These are phyloP conservation scores for Pygoscelis antarcticus DNA, from an alignment of 2,113 vertebrate species.

Conservation along the genomic window DNA sequence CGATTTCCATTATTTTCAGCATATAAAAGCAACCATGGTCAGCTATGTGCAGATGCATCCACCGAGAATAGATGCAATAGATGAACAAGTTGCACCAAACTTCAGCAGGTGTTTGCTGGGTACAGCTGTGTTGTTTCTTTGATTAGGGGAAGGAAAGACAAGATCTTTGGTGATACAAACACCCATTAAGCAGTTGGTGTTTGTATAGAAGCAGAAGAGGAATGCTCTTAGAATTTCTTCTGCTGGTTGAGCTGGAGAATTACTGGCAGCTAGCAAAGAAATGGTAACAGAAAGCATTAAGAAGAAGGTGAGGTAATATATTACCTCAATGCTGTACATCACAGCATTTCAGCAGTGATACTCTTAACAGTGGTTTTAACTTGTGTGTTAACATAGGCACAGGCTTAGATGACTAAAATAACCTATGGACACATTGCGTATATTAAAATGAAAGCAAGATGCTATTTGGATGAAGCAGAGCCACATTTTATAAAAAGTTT, in stretches of 20 bases:
- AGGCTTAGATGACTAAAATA: not conserved
- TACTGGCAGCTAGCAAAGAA: not conserved
- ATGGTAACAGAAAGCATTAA: not conserved
- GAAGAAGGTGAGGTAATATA: not conserved
- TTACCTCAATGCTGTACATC: not conserved
- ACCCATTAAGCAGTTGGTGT: not conserved
- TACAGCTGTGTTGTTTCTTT: not conserved
- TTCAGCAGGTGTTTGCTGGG: not conserved
- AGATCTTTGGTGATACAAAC: not conserved
- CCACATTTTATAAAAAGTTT: not conserved
- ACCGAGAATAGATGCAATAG: not conserved
- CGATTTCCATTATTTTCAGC: not conserved
- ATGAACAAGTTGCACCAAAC: not conserved
- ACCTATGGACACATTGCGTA: not conserved
- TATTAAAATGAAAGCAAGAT: constrained; percentile 18
- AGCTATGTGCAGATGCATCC: not conserved
- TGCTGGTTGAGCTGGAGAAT: not conserved
- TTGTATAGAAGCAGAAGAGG: not conserved
- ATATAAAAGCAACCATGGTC: not conserved
- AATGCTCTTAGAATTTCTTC: not conserved
- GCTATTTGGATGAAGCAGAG: not conserved
- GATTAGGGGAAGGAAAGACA: not conserved
- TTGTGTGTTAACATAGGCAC: not conserved
- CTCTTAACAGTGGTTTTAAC: not conserved
- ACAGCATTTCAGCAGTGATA: not conserved